Conservation (phyloP, 2,888 invertebrate genomes). For the Acronicta aceris region DNA sequence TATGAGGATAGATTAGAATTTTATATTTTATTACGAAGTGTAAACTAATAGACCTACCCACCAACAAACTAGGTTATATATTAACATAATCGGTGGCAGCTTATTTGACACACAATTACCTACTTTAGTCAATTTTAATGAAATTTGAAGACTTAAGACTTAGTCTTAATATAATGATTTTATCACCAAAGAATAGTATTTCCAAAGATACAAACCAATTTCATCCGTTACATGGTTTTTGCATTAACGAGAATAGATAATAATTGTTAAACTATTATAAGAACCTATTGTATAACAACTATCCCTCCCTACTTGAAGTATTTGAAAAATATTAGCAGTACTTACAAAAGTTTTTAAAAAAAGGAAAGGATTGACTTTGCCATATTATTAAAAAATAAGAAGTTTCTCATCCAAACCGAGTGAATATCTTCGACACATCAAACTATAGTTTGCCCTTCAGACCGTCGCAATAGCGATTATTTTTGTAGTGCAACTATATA, state of each 20-base stretch:
- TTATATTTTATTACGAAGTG: slow-evolving; percentile 61
- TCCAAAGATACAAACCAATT: slow-evolving; percentile 29
- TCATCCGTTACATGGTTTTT: slow-evolving; percentile 28
- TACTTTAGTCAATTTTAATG: slow-evolving; percentile 33
- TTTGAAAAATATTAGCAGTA: slow-evolving; percentile 29
- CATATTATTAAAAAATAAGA: no score
- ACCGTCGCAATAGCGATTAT: no score
- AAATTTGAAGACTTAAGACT: slow-evolving; percentile 19
- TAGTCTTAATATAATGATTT: slow-evolving; percentile 17
- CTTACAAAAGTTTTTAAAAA: background rate
- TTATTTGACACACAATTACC: slow-evolving; percentile 41
- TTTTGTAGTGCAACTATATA: no score
- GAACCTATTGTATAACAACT: slow-evolving; percentile 30
- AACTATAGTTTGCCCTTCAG: no score
- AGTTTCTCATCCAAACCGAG: no score
- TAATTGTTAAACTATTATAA: slow-evolving; percentile 38
- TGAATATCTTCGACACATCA: no score
- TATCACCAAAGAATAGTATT: slow-evolving; percentile 44
- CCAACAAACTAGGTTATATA: slow-evolving; percentile 69
- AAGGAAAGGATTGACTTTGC: background rate
- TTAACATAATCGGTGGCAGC: slow-evolving; percentile 57
- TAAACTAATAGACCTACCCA: slow-evolving; percentile 70
- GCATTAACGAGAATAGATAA: slow-evolving; percentile 18
- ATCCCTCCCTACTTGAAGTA: slow-evolving; percentile 43
- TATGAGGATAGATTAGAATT: slow-evolving; percentile 62